phyloP scores from a whole-genome alignment of 2,113 vertebrate species.

The Gavialis gangeticus region DNA sequence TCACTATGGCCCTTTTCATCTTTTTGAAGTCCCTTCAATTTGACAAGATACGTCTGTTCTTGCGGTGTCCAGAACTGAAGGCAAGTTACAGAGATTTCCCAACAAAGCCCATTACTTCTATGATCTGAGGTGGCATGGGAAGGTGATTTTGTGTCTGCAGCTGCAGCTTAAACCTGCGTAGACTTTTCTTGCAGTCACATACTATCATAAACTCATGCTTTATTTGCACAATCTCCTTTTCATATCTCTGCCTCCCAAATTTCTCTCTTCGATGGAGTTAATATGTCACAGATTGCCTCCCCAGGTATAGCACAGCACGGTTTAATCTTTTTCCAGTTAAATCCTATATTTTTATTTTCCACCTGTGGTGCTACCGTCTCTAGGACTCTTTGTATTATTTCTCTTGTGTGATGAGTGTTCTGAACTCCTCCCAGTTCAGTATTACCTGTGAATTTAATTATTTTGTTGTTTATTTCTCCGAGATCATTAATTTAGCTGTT shows the following conservation, averaged over 20 bases:
- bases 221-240: background rate
- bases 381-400: background rate
- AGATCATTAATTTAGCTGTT: conserved; percentile 59
- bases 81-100: background rate
- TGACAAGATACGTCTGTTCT: background rate
- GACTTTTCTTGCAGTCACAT: fast-evolving
- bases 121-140: fast-evolving
- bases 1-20: background rate
- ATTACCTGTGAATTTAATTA: conserved; percentile 42
- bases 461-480: conserved; percentile 61
- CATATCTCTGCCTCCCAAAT: background rate
- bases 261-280: conserved; percentile 7
- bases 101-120: background rate
- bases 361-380: conserved; percentile 10
- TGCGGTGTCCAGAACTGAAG: background rate
- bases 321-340: conserved; percentile 41
- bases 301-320: background rate
- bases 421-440: conserved; percentile 49
- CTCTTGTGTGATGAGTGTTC: conserved; percentile 38
- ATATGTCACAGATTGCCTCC: background rate
- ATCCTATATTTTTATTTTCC: conserved; percentile 33
- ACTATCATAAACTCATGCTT: background rate
- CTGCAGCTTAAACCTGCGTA: background rate
- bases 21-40: background rate
- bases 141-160: background rate